Evolutionary conservation across 1,140 invertebrate species (phyloP).

Genomic region (Conus betulinus): DNA sequence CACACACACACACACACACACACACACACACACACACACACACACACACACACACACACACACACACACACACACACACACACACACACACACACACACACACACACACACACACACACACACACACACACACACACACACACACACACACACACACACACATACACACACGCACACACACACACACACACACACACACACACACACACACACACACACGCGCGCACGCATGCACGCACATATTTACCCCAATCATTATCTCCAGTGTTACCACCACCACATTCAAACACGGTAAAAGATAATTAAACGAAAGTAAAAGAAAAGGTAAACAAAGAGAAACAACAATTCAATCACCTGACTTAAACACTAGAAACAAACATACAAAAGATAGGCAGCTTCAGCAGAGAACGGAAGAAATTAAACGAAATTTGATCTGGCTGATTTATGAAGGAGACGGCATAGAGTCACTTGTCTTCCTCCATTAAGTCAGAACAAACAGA

Average conservation of each 20-base stretch:
- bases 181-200: conserved; percentile 14
- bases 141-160: conserved; percentile 1
- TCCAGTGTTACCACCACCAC: too few relatives aligned
- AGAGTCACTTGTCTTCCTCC: too few relatives aligned
- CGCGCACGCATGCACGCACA: background rate
- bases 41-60: background rate
- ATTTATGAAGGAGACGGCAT: too few relatives aligned
- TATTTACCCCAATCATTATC: background rate
- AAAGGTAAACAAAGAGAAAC: too few relatives aligned
- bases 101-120: conserved; percentile 7
- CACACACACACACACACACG: background rate
- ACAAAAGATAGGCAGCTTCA: too few relatives aligned
- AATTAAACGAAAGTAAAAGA: too few relatives aligned
- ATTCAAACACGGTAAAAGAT: too few relatives aligned
- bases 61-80: conserved; percentile 6
- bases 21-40: background rate
- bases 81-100: conserved; percentile 20
- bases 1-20: conserved; percentile 21
- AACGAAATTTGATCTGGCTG: too few relatives aligned
- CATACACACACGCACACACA: background rate
- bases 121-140: background rate
- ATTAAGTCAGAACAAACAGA: too few relatives aligned
- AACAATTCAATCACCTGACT: too few relatives aligned
- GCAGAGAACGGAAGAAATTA: too few relatives aligned
- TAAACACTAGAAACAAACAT: too few relatives aligned